A percentile compares a stretch with the other conserved stretches of the same genome.
Evolutionary conservation across 2,888 invertebrate genomes (phyloP).

Genomic region (Bhutanitis thaidina): DNA sequence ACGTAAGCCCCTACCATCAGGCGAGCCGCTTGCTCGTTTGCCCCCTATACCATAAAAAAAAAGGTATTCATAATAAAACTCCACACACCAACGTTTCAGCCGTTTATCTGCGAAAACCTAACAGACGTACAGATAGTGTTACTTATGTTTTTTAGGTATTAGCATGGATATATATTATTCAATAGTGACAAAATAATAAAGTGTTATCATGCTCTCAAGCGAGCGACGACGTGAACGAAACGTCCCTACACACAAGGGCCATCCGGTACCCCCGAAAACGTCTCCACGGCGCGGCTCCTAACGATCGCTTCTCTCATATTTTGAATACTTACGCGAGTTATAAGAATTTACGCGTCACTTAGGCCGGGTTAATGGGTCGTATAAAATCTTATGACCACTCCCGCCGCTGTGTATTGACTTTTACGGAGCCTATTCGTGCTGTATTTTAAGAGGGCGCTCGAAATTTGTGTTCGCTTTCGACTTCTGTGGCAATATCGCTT

Average conservation of each 20-base stretch:
- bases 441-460: slow-evolving; percentile 14
- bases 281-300: slow-evolving; percentile 41
- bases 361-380: slow-evolving; percentile 63
- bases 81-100: no score
- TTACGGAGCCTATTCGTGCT: slow-evolving; percentile 40
- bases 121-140: no score
- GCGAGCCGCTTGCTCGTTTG: no score
- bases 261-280: not conserved
- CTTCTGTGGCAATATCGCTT: slow-evolving; percentile 5
- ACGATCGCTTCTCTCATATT: slow-evolving; percentile 68
- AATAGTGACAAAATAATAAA: no score
- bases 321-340: slow-evolving; percentile 74
- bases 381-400: slow-evolving; percentile 78
- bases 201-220: slow-evolving; percentile 5
- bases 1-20: no score
- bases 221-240: not conserved
- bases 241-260: slow-evolving; percentile 1
- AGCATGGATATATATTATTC: no score
- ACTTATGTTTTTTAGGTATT: no score
- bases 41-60: no score
- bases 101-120: no score
- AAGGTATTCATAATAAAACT: no score
- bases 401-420: slow-evolving; percentile 70
- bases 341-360: slow-evolving; percentile 78
- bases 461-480: slow-evolving; percentile 18